Evolutionary conservation across 1,140 invertebrate species (phyloP).

Genomic region (Drosophila neocordata): DNA sequence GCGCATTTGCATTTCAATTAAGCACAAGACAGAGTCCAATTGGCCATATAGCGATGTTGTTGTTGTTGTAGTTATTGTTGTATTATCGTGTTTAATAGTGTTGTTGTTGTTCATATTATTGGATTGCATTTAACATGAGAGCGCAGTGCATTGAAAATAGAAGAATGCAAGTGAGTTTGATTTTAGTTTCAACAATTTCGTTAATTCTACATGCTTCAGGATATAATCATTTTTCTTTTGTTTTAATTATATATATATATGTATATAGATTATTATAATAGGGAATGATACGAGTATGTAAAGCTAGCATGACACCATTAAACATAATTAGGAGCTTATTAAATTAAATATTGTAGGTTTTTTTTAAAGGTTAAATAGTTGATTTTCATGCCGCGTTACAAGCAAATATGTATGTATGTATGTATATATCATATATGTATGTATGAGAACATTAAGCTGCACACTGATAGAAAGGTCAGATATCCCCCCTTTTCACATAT

Average conservation of each 20-base stretch:
- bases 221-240: conserved; percentile 12
- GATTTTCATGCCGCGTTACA: conserved; percentile 51
- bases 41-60: conserved; percentile 66
- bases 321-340: neutral
- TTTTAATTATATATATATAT: too few relatives aligned
- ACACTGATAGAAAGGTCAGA: neutral
- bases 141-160: conserved; percentile 74
- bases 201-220: conserved; percentile 58
- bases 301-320: conserved; percentile 10
- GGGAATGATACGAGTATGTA: conserved; percentile 3
- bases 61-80: conserved; percentile 35
- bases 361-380: conserved; percentile 21
- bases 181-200: conserved; percentile 83
- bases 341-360: conserved; percentile 11
- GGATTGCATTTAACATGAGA: conserved; percentile 67
- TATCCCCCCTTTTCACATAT: too few relatives aligned
- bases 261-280: neutral
- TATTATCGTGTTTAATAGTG: conserved; percentile 38
- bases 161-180: conserved; percentile 84
- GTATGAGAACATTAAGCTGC: neutral
- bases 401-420: conserved; percentile 24
- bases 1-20: conserved; percentile 69
- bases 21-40: conserved; percentile 79
- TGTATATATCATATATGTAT: neutral
- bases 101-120: conserved; percentile 43